A percentile compares a stretch with the other conserved stretches of the same genome.
Evolutionary conservation across 2,888 invertebrate genomes (phyloP).

Genomic region (Daptonema setosum): DNA sequence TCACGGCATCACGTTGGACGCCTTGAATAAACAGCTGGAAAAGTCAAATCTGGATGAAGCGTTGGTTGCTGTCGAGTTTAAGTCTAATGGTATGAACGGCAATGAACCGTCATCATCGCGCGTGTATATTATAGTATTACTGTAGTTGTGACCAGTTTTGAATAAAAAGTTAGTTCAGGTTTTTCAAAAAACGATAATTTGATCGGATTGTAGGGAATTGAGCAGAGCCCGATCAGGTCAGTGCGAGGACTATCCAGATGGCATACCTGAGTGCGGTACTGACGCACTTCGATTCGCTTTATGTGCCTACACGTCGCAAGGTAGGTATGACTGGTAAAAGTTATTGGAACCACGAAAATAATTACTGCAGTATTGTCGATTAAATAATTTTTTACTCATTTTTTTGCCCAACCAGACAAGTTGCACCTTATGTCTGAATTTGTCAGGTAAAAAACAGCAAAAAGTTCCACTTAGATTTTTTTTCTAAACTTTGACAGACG

Average conservation of each 20-base stretch:
- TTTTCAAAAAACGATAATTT: no score
- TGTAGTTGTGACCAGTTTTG: no score
- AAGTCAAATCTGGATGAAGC: slow-evolving; percentile 58
- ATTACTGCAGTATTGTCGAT: no score
- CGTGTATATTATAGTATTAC: no score
- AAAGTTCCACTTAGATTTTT: no score
- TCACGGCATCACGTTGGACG: slow-evolving; percentile 53
- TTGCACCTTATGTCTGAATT: no score
- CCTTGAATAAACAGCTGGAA: slow-evolving; percentile 47
- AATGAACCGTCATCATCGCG: no score
- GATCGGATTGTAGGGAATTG: slow-evolving; percentile 43
- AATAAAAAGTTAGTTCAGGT: no score
- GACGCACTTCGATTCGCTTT: slow-evolving; percentile 78
- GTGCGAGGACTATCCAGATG: slow-evolving; percentile 26
- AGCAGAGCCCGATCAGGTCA: slow-evolving; percentile 44
- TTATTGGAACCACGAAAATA: background rate
- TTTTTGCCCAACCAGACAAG: no score
- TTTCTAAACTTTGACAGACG: no score
- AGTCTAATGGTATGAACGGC: background rate
- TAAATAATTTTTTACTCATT: no score
- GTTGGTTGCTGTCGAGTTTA: background rate
- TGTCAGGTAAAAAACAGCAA: no score
- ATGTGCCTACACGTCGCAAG: slow-evolving; percentile 63
- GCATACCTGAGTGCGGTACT: slow-evolving; percentile 48
- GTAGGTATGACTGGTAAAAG: slow-evolving; percentile 19